A percentile compares a stretch with the other conserved stretches of the same genome.
phyloP scores from a whole-genome alignment of 53 echinoderm and acorn worm genomes.

The Astropecten irregularis region DNA sequence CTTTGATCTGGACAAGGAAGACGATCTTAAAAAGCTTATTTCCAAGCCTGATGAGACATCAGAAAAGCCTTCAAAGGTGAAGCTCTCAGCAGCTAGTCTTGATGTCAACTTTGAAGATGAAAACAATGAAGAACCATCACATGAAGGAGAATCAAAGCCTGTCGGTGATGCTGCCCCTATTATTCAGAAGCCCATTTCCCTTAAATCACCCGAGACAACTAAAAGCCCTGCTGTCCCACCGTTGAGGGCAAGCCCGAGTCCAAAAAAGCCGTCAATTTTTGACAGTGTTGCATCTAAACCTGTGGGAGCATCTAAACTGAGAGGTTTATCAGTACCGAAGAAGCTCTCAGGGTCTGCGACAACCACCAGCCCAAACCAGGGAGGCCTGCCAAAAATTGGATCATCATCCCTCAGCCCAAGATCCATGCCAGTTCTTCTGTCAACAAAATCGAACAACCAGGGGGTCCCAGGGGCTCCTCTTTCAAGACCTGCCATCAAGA shows the following conservation, averaged over 20 bases:
- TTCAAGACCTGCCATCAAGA: slow-evolving; percentile 63
- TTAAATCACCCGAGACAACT: neutral
- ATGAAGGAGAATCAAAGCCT: neutral
- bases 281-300: slow-evolving; percentile 43
- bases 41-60: neutral
- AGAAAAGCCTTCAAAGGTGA: slow-evolving; percentile 8
- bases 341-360: slow-evolving; percentile 52
- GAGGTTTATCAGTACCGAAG: slow-evolving; percentile 85
- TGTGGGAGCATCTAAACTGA: slow-evolving; percentile 61
- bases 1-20: neutral
- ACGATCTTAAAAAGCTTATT: neutral
- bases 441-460: slow-evolving; percentile 23
- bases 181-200: neutral
- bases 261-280: slow-evolving; percentile 71
- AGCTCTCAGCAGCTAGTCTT: slow-evolving; percentile 1
- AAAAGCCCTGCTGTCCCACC: slow-evolving; percentile 58
- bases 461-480: slow-evolving; percentile 22
- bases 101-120: slow-evolving; percentile 2
- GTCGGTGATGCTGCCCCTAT: neutral
- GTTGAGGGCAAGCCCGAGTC: slow-evolving; percentile 50
- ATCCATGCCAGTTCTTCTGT: slow-evolving; percentile 56
- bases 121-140: neutral
- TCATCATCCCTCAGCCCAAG: slow-evolving; percentile 54
- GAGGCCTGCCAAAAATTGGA: slow-evolving; percentile 57
- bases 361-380: slow-evolving; percentile 13